Conservation (phyloP, 1,140 invertebrate genomes). For the Ericerus pela region DNA sequence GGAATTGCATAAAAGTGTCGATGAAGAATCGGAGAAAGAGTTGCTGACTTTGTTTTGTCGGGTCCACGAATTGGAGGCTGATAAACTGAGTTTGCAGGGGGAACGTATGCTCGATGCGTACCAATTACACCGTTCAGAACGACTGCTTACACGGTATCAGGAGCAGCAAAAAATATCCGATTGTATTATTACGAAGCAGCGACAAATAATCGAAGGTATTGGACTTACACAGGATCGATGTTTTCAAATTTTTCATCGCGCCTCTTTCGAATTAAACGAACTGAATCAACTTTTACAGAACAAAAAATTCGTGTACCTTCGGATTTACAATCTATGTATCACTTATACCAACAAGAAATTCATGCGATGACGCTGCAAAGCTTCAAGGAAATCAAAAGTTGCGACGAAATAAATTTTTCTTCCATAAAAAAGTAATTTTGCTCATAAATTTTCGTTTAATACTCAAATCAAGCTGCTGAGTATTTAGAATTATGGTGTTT, state of each 20-base stretch:
- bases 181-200: slow-evolving; percentile 77
- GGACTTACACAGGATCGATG: too few species aligned
- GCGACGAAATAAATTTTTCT: not conserved
- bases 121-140: slow-evolving; percentile 65
- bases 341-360: slow-evolving; percentile 71
- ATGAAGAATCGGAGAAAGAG: slow-evolving; percentile 72
- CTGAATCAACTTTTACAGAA: slow-evolving; percentile 33
- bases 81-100: slow-evolving; percentile 79
- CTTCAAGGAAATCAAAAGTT: not conserved
- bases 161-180: slow-evolving; percentile 72
- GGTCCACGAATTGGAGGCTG: slow-evolving; percentile 80
- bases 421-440: not conserved
- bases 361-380: slow-evolving; percentile 37
- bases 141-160: slow-evolving; percentile 66
- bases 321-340: slow-evolving; percentile 69
- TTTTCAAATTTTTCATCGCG: too few species aligned
- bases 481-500: not conserved
- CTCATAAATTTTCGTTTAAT: too few species aligned
- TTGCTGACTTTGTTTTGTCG: slow-evolving; percentile 66
- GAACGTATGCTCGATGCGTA: slow-evolving; percentile 67
- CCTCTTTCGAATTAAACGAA: too few species aligned
- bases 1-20: too few species aligned
- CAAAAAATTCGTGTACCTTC: slow-evolving; percentile 48
- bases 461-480: too few species aligned
- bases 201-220: slow-evolving; percentile 71